phyloP scores from a whole-genome alignment of 2,888 invertebrate species.

The Galeopsomyia nigrocyanea region DNA sequence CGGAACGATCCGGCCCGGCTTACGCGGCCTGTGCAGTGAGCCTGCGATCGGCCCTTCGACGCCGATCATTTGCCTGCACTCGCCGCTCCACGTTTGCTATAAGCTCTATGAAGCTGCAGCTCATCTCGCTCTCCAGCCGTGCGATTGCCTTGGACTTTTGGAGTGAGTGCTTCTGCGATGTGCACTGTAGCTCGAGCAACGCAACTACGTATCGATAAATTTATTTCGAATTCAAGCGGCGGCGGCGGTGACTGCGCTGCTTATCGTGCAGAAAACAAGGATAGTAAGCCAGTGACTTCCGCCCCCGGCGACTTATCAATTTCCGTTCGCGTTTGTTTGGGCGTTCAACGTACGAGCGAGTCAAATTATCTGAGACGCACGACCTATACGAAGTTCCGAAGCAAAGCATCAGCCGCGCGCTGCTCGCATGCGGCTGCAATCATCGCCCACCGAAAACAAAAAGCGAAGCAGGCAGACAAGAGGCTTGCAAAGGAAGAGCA shows the following conservation, averaged over 20 bases:
- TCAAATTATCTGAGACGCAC: conserved; percentile 37
- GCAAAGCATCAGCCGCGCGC: conserved; percentile 1
- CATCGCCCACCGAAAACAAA: conserved; percentile 33
- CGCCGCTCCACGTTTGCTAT: no score
- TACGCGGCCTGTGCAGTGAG: not conserved
- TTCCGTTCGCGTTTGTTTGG: conserved; percentile 58
- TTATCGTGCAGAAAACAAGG: conserved; percentile 55
- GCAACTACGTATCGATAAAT: conserved; percentile 37
- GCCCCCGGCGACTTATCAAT: conserved; percentile 62
- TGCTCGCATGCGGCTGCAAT: conserved; percentile 9
- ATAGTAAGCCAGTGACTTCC: conserved; percentile 64
- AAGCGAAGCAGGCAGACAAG: conserved; percentile 5
- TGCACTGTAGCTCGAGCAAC: not conserved
- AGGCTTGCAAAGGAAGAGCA: conserved; percentile 27
- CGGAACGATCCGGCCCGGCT: conserved; percentile 37
- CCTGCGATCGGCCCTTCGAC: no score
- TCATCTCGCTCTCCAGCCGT: no score
- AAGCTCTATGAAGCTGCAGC: no score
- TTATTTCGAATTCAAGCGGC: conserved; percentile 36
- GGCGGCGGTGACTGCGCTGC: conserved; percentile 27
- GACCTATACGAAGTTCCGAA: conserved; percentile 33
- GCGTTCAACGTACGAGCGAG: conserved; percentile 23
- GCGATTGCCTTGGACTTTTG: no score
- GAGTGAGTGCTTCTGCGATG: no score
- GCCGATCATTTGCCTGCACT: no score